phyloP scores from a whole-genome alignment of 2,888 invertebrate genomes.

The Rhagium mordax region DNA sequence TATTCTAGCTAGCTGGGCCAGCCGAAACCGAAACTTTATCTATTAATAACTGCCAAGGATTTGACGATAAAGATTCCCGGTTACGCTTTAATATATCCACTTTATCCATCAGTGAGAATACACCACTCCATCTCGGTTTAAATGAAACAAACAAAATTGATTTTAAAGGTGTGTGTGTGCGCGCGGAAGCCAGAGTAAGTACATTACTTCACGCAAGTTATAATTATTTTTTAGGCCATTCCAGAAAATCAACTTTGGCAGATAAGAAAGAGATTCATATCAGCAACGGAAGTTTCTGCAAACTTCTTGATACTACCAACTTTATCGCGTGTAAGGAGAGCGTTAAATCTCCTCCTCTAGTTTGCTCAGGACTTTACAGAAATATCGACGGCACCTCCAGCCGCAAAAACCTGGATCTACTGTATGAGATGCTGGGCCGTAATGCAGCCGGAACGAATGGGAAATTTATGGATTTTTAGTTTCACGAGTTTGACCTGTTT shows the following conservation, averaged over 20 bases:
- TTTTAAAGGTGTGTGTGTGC: slow-evolving; percentile 31
- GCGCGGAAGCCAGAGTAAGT: neutral
- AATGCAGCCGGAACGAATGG: neutral
- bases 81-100: slow-evolving; percentile 21
- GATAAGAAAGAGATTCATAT: slow-evolving; percentile 11
- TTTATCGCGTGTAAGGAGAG: neutral
- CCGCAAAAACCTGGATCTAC: neutral
- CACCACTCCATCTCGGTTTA: slow-evolving; percentile 40
- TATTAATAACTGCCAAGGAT: slow-evolving; percentile 24
- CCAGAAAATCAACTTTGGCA: neutral
- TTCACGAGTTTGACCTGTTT: no score
- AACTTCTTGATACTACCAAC: slow-evolving; percentile 19
- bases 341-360: neutral
- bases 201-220: neutral
- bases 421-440: neutral
- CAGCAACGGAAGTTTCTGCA: slow-evolving; percentile 31
- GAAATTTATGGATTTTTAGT: no score
- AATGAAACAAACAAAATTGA: slow-evolving; percentile 42
- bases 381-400: neutral
- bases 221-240: slow-evolving; percentile 24
- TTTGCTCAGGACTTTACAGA: neutral
- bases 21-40: slow-evolving; percentile 16
- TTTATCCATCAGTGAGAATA: slow-evolving; percentile 43
- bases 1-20: slow-evolving; percentile 30
- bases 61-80: slow-evolving; percentile 15